Base-by-base conservation (phyloP, 1,140 invertebrate species). In the Trigoniulus corallinus region DNA sequence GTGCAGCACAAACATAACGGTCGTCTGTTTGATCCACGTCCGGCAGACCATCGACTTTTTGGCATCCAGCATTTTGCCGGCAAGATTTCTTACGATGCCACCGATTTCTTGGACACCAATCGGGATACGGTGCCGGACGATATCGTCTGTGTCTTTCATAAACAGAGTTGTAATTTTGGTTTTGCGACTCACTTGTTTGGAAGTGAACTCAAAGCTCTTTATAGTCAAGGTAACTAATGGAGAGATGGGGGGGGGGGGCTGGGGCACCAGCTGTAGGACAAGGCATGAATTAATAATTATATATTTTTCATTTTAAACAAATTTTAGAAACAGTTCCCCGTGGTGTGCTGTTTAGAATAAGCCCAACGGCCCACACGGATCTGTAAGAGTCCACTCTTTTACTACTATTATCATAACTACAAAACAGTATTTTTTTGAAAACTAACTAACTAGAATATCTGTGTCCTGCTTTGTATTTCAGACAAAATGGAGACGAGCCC, bases 181-280 rank as follows among this genome's bases (percentile, higher is more conserved):
- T 96, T 96, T 66, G 89, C 86, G 0, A 89, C 86, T 2, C 88
- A 94, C 65, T 69, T 96, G 0, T 96, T 95, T 65, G 86, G 88
- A 0, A 84, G 82, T 37, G 89, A 96, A 64, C 67, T 94, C 27
- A 91, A 91, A 69, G 82, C 84, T 0, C 67, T 92, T 13, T 86
- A 84, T 61, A 79, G 81, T 2, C 73, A 80, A 50, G 57, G 57
- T 58, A 52, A 50, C n/a, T n/a, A n/a, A n/a, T n/a, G n/a, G n/a
- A n/a, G n/a, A n/a, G n/a, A n/a, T n/a, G n/a, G 1, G 10, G n/a
- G n/a, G n/a, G n/a, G n/a, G n/a, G n/a, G n/a, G n/a, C n/a, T n/a
- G n/a, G n/a, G n/a, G n/a, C 15, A 34, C 15, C 29, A 34, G 13
- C 45, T 47, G 24, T 18, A 25, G 46, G 15, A 37, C 13, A 48